Evolutionary conservation across 2,888 invertebrate species (phyloP).

Genomic region (Tetragonula carbonaria): DNA sequence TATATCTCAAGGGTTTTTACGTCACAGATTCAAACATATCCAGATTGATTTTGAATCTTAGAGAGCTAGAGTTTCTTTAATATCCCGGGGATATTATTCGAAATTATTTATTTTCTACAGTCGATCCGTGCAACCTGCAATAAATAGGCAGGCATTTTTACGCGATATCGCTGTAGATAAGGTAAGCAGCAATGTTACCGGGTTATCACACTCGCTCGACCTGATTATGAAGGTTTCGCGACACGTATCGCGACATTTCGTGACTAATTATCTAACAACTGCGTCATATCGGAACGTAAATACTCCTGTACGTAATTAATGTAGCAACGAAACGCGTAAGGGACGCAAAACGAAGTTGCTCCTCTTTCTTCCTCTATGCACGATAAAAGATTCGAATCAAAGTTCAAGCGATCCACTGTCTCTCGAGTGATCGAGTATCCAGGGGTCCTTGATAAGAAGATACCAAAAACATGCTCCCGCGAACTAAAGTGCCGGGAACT

Average conservation of each 20-base stretch:
- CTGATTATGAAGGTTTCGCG: slow-evolving; percentile 38
- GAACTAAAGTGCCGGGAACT: neutral
- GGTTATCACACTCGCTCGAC: slow-evolving; percentile 49
- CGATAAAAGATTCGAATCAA: slow-evolving; percentile 41
- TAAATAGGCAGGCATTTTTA: neutral
- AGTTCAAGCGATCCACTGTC: slow-evolving; percentile 20
- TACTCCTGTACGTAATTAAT: neutral
- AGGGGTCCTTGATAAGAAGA: slow-evolving; percentile 26
- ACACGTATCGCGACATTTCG: slow-evolving; percentile 19
- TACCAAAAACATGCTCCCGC: neutral
- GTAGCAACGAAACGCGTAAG: neutral
- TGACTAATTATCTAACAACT: neutral
- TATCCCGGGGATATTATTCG: neutral
- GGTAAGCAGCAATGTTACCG: slow-evolving; percentile 32
- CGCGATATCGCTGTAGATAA: slow-evolving; percentile 28
- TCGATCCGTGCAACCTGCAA: neutral
- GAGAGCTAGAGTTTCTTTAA: neutral
- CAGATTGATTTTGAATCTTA: too few relatives aligned
- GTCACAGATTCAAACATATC: too few relatives aligned
- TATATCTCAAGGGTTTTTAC: neutral
- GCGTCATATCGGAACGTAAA: neutral
- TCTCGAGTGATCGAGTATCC: slow-evolving; percentile 8
- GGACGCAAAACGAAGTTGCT: neutral
- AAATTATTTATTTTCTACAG: neutral
- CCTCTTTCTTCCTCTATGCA: neutral